Base-by-base conservation (phyloP, 30 jellyfish, hydroid and myxozoan species). In the Cassiopea andromeda region DNA sequence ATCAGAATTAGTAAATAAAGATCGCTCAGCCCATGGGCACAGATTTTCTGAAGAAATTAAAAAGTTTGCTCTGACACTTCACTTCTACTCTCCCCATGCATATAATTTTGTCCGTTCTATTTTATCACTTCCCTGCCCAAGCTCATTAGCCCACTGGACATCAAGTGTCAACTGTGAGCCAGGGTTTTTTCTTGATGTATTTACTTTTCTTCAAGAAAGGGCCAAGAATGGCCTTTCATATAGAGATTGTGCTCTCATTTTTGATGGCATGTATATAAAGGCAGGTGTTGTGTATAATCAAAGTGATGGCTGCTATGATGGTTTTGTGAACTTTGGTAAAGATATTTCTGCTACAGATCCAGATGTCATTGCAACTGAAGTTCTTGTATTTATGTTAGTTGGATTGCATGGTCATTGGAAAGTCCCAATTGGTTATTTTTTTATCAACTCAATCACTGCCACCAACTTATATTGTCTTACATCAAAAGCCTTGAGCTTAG, bases 41-140 rank as follows among this genome's bases (percentile, higher is more conserved):
- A 58, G 95, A 3, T 87, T 45, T 66, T 10, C 58, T 61, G 94
- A 87, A 38, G 95, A 80, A 68, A 50, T 87, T 43, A 87, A 87
- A 80, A 87, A 87, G 85, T 87, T 54, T 85, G 93, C 93, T 46
- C 89, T 85, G 17, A 85, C 93, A 14, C 80, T 85, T 7, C 81
- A 85, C n/a, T 85, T 72, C 80, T 85, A 90, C 71, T 90, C 97
- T 10, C 96, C 97, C 57, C 69, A 61, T 60, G 97, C 96, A 7
- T 90, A 90, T 84, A 60, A 72, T 38, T 84, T 16, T 75, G 67
- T 90, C 16, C 85, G 92, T 44, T 27, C 73, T 44, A n/a, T 72
- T 43, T 81, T 90, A 7, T 70, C 90, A 13, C 67, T 90, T 14
- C 97, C 97, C 70, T 73, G 87, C 69, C 90, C 91, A 73, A 14